Conservation (phyloP, 2,113 vertebrate genomes). For the Festucalex cinctus region DNA sequence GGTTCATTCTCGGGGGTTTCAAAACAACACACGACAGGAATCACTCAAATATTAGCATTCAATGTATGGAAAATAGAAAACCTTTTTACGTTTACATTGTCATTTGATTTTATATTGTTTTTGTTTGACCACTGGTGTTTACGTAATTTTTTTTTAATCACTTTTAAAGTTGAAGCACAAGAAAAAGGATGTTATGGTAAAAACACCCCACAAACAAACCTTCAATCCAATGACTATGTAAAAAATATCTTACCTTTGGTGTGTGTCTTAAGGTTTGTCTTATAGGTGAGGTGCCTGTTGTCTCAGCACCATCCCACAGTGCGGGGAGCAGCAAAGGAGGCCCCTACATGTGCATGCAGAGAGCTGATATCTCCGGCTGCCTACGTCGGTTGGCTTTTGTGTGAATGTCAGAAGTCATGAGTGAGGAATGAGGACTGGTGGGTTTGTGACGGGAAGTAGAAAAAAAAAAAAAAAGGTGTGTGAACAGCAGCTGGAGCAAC, state of each 20-base stretch:
- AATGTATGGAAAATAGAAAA: no score
- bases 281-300: neutral
- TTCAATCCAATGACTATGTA: neutral
- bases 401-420: conserved; percentile 24
- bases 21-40: neutral
- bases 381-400: neutral
- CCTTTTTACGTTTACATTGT: no score
- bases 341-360: conserved; percentile 10
- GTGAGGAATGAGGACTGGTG: conserved; percentile 64
- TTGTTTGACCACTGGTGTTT: neutral
- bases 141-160: no score
- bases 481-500: conserved; percentile 3
- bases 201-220: neutral
- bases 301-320: conserved; percentile 35
- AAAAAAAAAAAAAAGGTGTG: neutral
- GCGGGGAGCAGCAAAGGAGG: conserved; percentile 15
- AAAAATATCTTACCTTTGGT: conserved; percentile 40
- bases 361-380: conserved; percentile 22
- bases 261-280: conserved; percentile 16
- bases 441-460: conserved; percentile 40
- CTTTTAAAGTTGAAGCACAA: neutral
- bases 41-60: no score
- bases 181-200: neutral
- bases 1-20: neutral
- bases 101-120: no score